These are phyloP conservation scores for Dryomyza anilis DNA, from an alignment of 2,888 invertebrate species.

Conservation along the genomic window DNA sequence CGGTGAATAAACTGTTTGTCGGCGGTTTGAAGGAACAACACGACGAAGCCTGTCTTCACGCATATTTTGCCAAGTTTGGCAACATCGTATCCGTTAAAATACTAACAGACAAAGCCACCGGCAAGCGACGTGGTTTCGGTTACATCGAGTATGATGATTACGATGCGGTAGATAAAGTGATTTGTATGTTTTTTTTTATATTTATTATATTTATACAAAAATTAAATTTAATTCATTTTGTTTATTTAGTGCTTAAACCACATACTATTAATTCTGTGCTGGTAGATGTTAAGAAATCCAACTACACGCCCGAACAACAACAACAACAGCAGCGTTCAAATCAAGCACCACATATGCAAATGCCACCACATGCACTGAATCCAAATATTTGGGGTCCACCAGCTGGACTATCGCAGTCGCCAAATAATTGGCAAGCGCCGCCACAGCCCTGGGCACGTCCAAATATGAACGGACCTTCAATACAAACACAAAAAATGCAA, in stretches of 20 bases:
- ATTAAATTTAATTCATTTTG: neutral
- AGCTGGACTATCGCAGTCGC: too few relatives aligned
- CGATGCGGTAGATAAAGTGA: conserved; percentile 95
- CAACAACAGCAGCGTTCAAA: too few relatives aligned
- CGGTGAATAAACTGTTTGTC: conserved; percentile 93
- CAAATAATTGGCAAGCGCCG: conserved; percentile 37
- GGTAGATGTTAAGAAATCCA: conserved; percentile 90
- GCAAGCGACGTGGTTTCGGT: conserved; percentile 93
- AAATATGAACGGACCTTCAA: too few relatives aligned
- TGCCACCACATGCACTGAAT: conserved; percentile 11
- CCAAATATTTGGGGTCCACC: conserved; percentile 32
- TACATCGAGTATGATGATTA: conserved; percentile 97
- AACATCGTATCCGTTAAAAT: conserved; percentile 81
- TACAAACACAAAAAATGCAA: too few relatives aligned
- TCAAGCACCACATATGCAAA: conserved; percentile 41
- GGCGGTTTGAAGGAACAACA: conserved; percentile 93
- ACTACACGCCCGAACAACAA: conserved; percentile 63
- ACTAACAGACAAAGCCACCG: conserved; percentile 89
- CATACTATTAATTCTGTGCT: conserved; percentile 84
- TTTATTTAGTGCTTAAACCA: conserved; percentile 70
- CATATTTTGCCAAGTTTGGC: conserved; percentile 83
- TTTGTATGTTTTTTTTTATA: conserved; percentile 82
- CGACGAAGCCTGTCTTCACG: conserved; percentile 84
- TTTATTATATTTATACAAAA: neutral
- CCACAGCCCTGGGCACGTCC: too few relatives aligned